Evolutionary conservation across 2,888 invertebrate species (phyloP), one percentile per base, ranked within the genome.

Genomic region (Tetragnatha montana): DNA sequence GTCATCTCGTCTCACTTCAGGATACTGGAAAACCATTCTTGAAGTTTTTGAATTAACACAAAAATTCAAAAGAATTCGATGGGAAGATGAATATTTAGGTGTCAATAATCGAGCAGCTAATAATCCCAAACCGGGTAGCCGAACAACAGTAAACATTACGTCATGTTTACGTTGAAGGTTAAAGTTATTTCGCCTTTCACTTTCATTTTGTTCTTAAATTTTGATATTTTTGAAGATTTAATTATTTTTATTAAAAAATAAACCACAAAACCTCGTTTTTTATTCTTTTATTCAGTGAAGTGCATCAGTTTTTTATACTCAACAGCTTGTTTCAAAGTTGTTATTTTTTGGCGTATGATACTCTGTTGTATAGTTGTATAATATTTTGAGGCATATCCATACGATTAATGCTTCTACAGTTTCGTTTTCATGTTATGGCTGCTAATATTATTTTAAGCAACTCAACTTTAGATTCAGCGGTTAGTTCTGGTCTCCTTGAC

Each of bases 401-500:
- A 35, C 35, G n/a, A 35, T 35, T 35, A 35, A 35, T 35, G 35
- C 35, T 35, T 60, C 60, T 12, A 17, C 10, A 60, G 60, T 60
- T 60, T 60, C 60, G 60, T 60, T 60, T 60, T 60, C 75, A 35
- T 75, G 1, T 75, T 35, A 6, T 17, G 22, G 35, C 8, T 75
- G 10, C 22, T 75, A n/a, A 17, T 22, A 2, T 75, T 14, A 75
- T 75, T 75, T 60, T 10, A 21, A 51, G 60, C 86, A 80, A 81
- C 86, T 86, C 80, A 86, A 74, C 86, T 74, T 35, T 74, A n/a
- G 8, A 8, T 12, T 14, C 14, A 60, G 50, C 68, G 78, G 50
- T 78, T 70, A 78, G 71, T 88, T 70, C 82, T 88, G 88, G 88
- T 88, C 81, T 88, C 88, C 88, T 88, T 88, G 88, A 88, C 88